Percentiles rank a stretch among this genome's conserved stretches.
Evolutionary conservation across 2,888 invertebrate species (phyloP).

Genomic region (Hanleya hanleyi): DNA sequence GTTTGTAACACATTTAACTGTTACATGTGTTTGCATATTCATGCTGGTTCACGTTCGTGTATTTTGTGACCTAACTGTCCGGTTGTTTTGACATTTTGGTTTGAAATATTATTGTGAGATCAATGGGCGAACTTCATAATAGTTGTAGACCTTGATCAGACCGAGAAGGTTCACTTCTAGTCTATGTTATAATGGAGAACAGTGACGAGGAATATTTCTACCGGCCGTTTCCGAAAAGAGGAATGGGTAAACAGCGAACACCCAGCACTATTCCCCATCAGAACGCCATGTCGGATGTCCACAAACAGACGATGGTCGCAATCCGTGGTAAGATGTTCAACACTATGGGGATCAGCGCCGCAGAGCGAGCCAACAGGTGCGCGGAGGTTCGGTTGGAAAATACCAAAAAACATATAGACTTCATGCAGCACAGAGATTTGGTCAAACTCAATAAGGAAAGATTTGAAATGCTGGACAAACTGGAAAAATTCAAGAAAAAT

Average conservation of each 20-base stretch:
- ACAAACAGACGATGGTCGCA: not conserved
- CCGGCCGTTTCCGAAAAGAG: too few relatives aligned
- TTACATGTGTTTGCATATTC: too few relatives aligned
- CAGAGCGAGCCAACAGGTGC: not conserved
- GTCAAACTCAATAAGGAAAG: not conserved
- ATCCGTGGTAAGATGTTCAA: not conserved
- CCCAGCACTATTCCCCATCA: not conserved
- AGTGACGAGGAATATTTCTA: too few relatives aligned
- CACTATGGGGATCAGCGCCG: not conserved
- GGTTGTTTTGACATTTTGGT: too few relatives aligned
- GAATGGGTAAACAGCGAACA: not conserved
- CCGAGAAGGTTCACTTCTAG: too few relatives aligned
- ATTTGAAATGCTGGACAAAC: not conserved
- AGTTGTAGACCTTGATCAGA: too few relatives aligned
- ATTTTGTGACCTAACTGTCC: too few relatives aligned
- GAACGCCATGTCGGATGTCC: slow-evolving; percentile 2
- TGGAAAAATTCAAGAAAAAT: not conserved
- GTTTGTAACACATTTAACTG: too few relatives aligned
- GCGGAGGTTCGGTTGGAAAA: not conserved
- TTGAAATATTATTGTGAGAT: too few relatives aligned
- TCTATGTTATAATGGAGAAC: too few relatives aligned
- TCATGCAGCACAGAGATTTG: not conserved
- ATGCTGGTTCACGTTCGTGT: too few relatives aligned
- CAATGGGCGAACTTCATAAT: too few relatives aligned
- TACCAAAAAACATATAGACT: slow-evolving; percentile 4